Base-by-base conservation (phyloP, 2,113 vertebrate genomes). In the Syngnathus floridae region DNA sequence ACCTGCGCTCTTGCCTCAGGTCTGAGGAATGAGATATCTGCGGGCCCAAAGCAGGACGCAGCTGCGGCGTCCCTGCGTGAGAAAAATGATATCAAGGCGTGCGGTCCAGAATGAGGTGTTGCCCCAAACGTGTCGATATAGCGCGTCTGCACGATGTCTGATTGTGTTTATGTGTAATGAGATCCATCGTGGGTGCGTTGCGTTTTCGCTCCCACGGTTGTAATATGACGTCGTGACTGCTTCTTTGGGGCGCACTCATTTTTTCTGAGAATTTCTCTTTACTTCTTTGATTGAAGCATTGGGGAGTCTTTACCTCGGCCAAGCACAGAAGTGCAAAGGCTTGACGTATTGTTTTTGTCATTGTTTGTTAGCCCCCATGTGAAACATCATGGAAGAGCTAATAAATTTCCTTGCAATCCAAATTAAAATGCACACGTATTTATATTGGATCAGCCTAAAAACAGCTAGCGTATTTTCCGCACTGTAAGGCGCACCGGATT, bases 1-100 rank as follows among this genome's bases (percentile, higher is more conserved):
- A 89, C 88, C 88, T 89, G 86, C 57, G 70, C 60, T 45, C 76
- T 89, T 87, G 73, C 82, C 79, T 89, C 86, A 89, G 52, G 46
- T 66, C 54, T 57, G 67, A 81, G 71, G 84, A 87, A 89, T 83
- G 84, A 83, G 59, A 76, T 57, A 72, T 62, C 75, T 75, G 51
- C 8, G 48, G 71, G 70, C 68, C 69, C 55, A 82, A 58, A 84
- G 64, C 67, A 83, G 80, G 78, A 85, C 77, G 68, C 88, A 89
- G 85, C 86, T 88, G 88, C 74, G 69, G 69, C 35, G 26, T 71
- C 37, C 22, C 22, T 58, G 59, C 55, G 49, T 54, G 63, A 52
- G 75, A 65, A 66, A 76, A 73, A 66, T 16, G 5, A 46, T 46
- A 16, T 13, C 69, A 21, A 22, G 45, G 64, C 10, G 14, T 43